Conservation (phyloP, 1,140 invertebrate species). For the Musca domestica region DNA sequence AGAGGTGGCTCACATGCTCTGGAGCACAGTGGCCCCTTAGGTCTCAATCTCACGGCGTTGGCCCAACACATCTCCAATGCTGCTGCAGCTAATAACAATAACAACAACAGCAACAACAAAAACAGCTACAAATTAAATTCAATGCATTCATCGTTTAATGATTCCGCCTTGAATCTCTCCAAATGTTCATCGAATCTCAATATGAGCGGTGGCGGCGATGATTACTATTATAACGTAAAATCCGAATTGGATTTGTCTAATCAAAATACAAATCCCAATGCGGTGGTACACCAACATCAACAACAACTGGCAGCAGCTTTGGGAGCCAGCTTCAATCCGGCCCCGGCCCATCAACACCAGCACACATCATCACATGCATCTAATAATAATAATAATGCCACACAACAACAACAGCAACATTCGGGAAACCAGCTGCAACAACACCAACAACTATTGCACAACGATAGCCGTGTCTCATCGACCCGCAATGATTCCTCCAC, state of each 20-base stretch:
- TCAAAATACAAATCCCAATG: conserved; percentile 19
- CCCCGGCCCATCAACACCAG: conserved; percentile 41
- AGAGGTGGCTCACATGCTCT: conserved; percentile 47
- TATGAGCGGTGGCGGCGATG: conserved; percentile 35
- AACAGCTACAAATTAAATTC: conserved; percentile 39
- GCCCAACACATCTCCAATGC: conserved; percentile 32
- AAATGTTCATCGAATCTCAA: conserved; percentile 35
- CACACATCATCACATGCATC: not conserved
- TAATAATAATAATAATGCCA: no score
- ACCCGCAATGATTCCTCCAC: conserved; percentile 39
- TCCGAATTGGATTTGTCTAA: conserved; percentile 44
- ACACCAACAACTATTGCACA: conserved; percentile 26
- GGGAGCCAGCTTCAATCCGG: not conserved
- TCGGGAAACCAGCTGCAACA: conserved; percentile 7
- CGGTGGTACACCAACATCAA: not conserved
- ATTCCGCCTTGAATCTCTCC: conserved; percentile 45
- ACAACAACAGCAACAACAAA: conserved; percentile 27
- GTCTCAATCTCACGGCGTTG: conserved; percentile 39
- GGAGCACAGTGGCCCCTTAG: conserved; percentile 27
- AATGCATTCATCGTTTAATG: conserved; percentile 36
- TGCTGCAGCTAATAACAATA: conserved; percentile 37
- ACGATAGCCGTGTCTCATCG: conserved; percentile 48
- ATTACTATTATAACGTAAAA: conserved; percentile 45
- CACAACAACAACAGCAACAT: conserved; percentile 23
- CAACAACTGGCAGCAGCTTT: not conserved